Evolutionary conservation across 2,888 invertebrate species (phyloP).

Genomic region (Drosophila planitibia): DNA sequence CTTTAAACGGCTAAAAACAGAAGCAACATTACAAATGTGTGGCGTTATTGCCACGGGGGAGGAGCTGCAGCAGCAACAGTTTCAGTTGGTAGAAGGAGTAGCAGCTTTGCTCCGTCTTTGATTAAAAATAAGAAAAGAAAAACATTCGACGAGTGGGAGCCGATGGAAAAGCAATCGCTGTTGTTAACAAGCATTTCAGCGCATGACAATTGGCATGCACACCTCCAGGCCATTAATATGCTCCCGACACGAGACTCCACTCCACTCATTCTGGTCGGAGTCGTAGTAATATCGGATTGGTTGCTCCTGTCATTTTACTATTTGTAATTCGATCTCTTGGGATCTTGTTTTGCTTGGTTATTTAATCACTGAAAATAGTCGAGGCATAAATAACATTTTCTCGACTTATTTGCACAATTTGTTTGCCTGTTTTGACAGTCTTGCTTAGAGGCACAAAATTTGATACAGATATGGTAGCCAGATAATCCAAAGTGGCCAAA

Average conservation of each 20-base stretch:
- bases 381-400: conserved; percentile 74
- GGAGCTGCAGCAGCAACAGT: conserved; percentile 48
- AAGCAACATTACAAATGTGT: conserved; percentile 84
- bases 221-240: conserved; percentile 81
- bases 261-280: not conserved
- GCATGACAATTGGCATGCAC: conserved; percentile 83
- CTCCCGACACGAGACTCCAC: conserved; percentile 3
- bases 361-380: conserved; percentile 68
- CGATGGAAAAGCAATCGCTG: conserved; percentile 66
- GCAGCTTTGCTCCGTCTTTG: conserved; percentile 58
- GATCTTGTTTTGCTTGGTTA: conserved; percentile 54
- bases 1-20: conserved; percentile 77
- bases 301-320: conserved; percentile 62
- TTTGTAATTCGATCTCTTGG: conserved; percentile 48
- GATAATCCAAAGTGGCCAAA: conserved; percentile 15
- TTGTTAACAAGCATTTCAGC: conserved; percentile 84
- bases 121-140: conserved; percentile 64
- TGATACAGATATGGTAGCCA: conserved; percentile 53
- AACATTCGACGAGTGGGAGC: conserved; percentile 54
- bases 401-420: conserved; percentile 80
- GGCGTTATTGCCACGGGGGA: conserved; percentile 84
- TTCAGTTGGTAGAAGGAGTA: conserved; percentile 21
- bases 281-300: conserved; percentile 11
- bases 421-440: conserved; percentile 79
- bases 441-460: conserved; percentile 58